Conservation (phyloP, 1,140 invertebrate genomes). For the Paraescarpia echinospica region DNA sequence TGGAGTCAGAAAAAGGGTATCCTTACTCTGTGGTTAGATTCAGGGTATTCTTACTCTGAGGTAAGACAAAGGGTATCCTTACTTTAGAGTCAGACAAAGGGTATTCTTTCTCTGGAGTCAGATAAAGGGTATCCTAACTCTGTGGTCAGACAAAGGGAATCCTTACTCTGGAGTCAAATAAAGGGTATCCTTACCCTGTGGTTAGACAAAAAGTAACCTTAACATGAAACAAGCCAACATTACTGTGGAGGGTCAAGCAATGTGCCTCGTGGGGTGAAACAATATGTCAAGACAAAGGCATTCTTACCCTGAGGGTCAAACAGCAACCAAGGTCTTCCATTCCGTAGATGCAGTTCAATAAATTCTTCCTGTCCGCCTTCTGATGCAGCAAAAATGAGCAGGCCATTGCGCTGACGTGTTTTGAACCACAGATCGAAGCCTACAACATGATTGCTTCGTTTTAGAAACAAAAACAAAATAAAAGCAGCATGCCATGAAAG, state of each 20-base stretch:
- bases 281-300: background rate
- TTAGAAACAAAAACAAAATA: background rate
- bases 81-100: no score
- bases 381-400: constrained; percentile 51
- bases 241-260: background rate
- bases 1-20: background rate
- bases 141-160: background rate
- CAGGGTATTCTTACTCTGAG: no score
- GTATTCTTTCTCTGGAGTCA: background rate
- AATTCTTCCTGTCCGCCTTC: constrained; percentile 51
- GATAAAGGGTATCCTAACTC: background rate
- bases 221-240: background rate
- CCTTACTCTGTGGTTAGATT: no score
- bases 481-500: background rate
- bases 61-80: no score
- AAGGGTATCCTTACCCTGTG: background rate
- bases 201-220: background rate
- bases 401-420: constrained; percentile 37
- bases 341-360: constrained; percentile 49
- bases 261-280: background rate
- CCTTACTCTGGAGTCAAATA: background rate
- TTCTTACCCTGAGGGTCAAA: constrained; percentile 54
- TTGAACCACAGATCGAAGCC: constrained; percentile 52
- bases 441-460: constrained; percentile 25
- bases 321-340: constrained; percentile 50